Evolutionary conservation across 2,113 vertebrate species (phyloP).

Genomic region (Melanostigma gelatinosum): DNA sequence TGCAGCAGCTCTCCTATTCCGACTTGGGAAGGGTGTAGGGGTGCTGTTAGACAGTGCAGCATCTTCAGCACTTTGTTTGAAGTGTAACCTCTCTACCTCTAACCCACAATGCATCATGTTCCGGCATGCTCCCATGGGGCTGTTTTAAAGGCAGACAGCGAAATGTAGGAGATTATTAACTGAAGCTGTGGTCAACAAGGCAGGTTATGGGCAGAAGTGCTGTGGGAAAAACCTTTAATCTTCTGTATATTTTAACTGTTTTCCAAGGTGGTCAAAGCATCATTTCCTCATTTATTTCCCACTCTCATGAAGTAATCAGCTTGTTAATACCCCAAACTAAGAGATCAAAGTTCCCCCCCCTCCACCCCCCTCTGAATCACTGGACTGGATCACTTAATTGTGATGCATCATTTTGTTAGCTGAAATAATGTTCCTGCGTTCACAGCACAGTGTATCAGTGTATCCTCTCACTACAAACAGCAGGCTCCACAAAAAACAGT

Average conservation of each 20-base stretch:
- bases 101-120: neutral
- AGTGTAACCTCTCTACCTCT: neutral
- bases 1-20: neutral
- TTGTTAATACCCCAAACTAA: slow-evolving; percentile 9
- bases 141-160: slow-evolving; percentile 25
- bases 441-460: slow-evolving; percentile 27
- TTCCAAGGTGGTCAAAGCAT: slow-evolving; percentile 9
- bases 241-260: neutral
- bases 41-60: neutral
- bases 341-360: slow-evolving; percentile 26
- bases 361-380: neutral
- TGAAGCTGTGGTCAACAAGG: slow-evolving; percentile 3
- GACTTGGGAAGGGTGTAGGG: neutral
- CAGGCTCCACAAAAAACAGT: slow-evolving; percentile 65
- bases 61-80: neutral
- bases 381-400: slow-evolving; percentile 22
- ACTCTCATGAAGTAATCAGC: slow-evolving; percentile 41
- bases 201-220: neutral
- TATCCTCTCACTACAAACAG: slow-evolving; percentile 66
- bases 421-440: slow-evolving; percentile 27
- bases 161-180: slow-evolving; percentile 30
- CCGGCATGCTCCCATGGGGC: neutral
- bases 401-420: slow-evolving; percentile 33
- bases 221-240: slow-evolving; percentile 7
- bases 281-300: neutral